A percentile compares a stretch with the other conserved stretches of the same genome.
Conservation (phyloP, 2,113 vertebrate genomes). For the Lophochroa leadbeateri region DNA sequence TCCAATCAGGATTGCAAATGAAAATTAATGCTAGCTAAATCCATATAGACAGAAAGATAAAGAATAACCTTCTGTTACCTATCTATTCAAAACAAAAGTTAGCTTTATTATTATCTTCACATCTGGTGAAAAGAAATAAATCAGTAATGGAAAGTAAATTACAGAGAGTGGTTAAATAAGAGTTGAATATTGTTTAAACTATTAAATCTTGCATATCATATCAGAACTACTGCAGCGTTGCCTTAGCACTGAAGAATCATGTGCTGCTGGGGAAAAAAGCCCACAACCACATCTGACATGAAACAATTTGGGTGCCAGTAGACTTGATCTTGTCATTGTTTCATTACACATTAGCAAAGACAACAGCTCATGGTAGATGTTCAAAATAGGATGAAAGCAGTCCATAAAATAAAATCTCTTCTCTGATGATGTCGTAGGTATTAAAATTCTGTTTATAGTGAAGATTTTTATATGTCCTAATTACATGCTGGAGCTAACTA, state of each 20-base stretch:
- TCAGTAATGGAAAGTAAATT: slow-evolving; percentile 3
- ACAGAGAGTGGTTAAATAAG: background rate
- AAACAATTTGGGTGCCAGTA: background rate
- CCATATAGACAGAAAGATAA: slow-evolving; percentile 5
- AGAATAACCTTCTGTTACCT: slow-evolving; percentile 8
- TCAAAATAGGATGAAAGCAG: slow-evolving; percentile 59
- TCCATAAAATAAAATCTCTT: slow-evolving; percentile 38
- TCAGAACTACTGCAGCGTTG: background rate
- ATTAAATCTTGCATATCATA: background rate
- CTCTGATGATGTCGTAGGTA: background rate
- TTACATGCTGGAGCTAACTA: slow-evolving; percentile 31
- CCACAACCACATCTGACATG: background rate
- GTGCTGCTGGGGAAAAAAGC: background rate
- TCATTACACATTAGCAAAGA: slow-evolving; percentile 23
- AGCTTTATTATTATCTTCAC: background rate
- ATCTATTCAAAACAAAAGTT: slow-evolving; percentile 5
- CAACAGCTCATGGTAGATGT: background rate
- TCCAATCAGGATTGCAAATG: background rate
- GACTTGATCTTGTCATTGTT: slow-evolving; percentile 5
- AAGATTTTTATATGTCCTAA: slow-evolving; percentile 50
- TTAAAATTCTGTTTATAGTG: slow-evolving; percentile 59
- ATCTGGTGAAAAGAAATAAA: slow-evolving; percentile 11
- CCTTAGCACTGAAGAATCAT: background rate
- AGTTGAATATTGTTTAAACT: background rate
- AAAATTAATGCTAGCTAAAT: slow-evolving; percentile 41